Evolutionary conservation across 2,888 invertebrate genomes (phyloP), one percentile per base, ranked within the genome.

Genomic region (Spisula subtruncata): DNA sequence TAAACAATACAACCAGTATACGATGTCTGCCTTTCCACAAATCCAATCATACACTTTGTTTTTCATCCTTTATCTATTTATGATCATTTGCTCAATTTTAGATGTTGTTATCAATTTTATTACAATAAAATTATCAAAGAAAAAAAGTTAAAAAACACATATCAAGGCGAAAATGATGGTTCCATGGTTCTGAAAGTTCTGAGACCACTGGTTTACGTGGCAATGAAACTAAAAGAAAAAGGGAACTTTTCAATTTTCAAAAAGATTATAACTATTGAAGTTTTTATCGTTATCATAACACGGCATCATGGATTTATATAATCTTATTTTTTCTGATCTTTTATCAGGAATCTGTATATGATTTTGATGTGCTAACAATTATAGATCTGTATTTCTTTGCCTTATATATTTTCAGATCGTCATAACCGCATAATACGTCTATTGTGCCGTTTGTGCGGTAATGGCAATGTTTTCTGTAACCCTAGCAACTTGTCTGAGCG

Each of bases 1-100:
- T 10, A 10, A 81, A 86, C 89, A 89, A 86, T 81, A 80, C 80
- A 18, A 83, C 75, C 81, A 56, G 85, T 89, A 85, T 89, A 29
- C 56, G 75, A 56, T 46, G 1, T 51, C 0, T 20, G 1, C 71
- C 80, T 88, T 88, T 46, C 85, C 54, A 89, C 32, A 75, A 79
- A 81, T 71, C 86, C 35, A 75, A 75, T 79, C 66, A 89, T 86
- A 5, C 86, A 83, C 46, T 83, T 83, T 83, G 83, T 86, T 79
- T n/a, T 82, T 48, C 41, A 18, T 51, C 25, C 25, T 41, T 6
- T 86, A 81, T 85, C 79, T 51, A 56, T 41, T 32, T 75, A 85
- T 56, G 46, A 85, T 85, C 79, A 75, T 54, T 32, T 60, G 18
- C 60, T 66, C 29, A 66, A 60, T 81, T 81, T 66, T 20, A 66